Evolutionary conservation across 2,888 invertebrate genomes (phyloP).

Genomic region (Luperina testacea): DNA sequence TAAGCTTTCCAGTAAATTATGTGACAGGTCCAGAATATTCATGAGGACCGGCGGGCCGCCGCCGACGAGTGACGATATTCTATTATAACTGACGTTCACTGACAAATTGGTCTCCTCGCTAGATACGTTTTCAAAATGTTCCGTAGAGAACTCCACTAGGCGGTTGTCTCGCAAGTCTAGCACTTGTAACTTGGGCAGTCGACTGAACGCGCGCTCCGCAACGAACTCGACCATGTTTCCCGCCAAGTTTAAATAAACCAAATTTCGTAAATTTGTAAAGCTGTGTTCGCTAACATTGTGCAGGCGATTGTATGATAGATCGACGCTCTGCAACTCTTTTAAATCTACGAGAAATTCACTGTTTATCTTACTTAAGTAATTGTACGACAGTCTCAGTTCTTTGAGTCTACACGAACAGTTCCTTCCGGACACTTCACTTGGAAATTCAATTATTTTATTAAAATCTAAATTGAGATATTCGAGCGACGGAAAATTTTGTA

Average conservation of each 20-base stretch:
- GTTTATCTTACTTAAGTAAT: conserved; percentile 92
- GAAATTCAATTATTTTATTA: conserved; percentile 93
- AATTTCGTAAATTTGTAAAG: conserved; percentile 92
- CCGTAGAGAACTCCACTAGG: conserved; percentile 91
- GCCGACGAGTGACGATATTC: conserved; percentile 80
- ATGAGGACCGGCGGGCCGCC: conserved; percentile 84
- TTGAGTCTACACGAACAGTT: conserved; percentile 91
- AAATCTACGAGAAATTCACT: conserved; percentile 92
- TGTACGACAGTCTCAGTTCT: conserved; percentile 95
- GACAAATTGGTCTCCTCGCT: conserved; percentile 90
- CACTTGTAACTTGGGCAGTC: conserved; percentile 92
- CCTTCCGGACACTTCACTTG: conserved; percentile 82
- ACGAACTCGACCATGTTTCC: conserved; percentile 93
- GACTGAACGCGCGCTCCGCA: conserved; percentile 92
- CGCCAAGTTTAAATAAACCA: conserved; percentile 94
- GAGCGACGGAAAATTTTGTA: conserved; percentile 91
- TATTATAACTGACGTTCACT: conserved; percentile 93
- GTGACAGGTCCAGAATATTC: conserved; percentile 91
- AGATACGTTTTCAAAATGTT: conserved; percentile 91
- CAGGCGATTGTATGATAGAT: conserved; percentile 93
- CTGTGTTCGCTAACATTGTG: conserved; percentile 90
- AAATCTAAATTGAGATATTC: conserved; percentile 95
- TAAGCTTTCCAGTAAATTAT: conserved; percentile 90
- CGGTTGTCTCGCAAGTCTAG: conserved; percentile 94
- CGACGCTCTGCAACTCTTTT: conserved; percentile 92